Percentiles rank a stretch among this genome's conserved stretches.
Evolutionary conservation across 2,797 vertebrate species (phyloP).

Genomic region (Eulemur coronatus): DNA sequence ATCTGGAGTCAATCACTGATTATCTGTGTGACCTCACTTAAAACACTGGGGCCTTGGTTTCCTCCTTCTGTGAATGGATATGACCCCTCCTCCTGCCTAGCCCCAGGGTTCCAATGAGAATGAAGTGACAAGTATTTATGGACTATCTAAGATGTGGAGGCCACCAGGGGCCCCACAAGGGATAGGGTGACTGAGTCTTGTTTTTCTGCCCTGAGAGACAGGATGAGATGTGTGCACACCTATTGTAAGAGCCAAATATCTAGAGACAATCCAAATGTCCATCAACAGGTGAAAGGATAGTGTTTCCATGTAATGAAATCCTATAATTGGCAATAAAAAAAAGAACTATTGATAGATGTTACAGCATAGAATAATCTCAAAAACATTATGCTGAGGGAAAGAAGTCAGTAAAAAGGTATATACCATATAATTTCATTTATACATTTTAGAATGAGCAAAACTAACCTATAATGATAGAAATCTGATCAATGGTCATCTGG

Average conservation of each 20-base stretch:
- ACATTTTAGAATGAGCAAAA: neutral
- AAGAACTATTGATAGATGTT: neutral
- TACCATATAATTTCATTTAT: neutral
- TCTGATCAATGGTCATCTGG: neutral
- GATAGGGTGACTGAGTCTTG: rapidly evolving
- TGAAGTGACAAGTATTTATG: neutral
- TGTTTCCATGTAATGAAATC: neutral
- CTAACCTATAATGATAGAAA: neutral
- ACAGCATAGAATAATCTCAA: neutral
- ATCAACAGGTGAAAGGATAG: too few species aligned
- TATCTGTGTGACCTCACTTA: too few species aligned
- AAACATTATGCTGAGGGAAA: neutral
- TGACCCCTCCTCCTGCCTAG: neutral
- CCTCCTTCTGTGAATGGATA: neutral
- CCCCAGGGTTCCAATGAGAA: neutral
- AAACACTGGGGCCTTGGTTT: neutral
- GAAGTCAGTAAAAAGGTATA: neutral
- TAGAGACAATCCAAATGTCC: too few species aligned
- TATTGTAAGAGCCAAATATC: neutral
- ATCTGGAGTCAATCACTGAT: neutral
- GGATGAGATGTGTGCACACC: neutral
- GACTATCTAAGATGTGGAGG: neutral
- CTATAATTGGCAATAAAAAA: neutral
- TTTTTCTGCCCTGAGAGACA: neutral
- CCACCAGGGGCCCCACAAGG: too few species aligned